These are phyloP conservation scores for Spisula solida DNA, from an alignment of 2,888 invertebrate species.

Conservation along the genomic window DNA sequence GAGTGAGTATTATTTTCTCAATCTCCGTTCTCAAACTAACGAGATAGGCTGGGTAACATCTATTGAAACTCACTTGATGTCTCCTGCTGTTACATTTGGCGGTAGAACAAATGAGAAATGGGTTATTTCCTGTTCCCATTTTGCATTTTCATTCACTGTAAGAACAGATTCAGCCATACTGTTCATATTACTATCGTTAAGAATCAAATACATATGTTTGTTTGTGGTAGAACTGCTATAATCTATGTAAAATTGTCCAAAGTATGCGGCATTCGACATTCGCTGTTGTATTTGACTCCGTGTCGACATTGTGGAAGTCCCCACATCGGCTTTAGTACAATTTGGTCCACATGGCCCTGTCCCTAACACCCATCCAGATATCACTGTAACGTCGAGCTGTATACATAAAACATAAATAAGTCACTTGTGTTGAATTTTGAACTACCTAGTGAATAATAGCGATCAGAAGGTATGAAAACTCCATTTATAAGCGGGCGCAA, in stretches of 20 bases:
- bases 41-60: no score
- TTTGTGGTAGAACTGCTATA: background rate
- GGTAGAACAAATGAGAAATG: constrained; percentile 39
- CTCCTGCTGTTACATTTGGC: constrained; percentile 30
- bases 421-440: no score
- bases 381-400: constrained; percentile 66
- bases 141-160: constrained; percentile 61
- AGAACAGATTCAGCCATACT: constrained; percentile 58
- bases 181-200: constrained; percentile 40
- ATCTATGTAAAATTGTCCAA: constrained; percentile 72
- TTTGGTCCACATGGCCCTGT: constrained; percentile 73
- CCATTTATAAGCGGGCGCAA: no score
- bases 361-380: constrained; percentile 73
- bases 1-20: no score
- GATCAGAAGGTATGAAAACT: no score
- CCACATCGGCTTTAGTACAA: constrained; percentile 60
- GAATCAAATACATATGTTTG: background rate
- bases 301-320: constrained; percentile 47
- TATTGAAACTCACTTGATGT: constrained; percentile 57
- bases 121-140: constrained; percentile 74
- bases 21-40: no score
- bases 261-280: constrained; percentile 40
- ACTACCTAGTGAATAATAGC: no score
- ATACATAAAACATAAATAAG: background rate
- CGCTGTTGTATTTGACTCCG: background rate